These are phyloP conservation scores for Alligator mississippiensis DNA, from an alignment of 2,113 vertebrate genomes.

Conservation along the genomic window DNA sequence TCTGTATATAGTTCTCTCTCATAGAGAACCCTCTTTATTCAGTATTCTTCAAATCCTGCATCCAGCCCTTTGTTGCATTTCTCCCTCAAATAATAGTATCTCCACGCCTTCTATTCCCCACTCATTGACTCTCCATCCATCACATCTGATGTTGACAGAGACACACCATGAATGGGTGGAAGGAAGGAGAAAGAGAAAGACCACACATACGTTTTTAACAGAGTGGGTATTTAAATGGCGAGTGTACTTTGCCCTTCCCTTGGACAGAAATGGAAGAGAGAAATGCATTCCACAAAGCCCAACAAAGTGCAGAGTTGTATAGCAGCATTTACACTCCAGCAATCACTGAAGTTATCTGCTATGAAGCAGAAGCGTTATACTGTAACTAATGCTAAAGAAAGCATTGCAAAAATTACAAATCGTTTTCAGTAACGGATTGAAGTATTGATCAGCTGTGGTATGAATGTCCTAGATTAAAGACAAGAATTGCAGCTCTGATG, in stretches of 20 bases:
- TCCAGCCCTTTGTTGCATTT: neutral
- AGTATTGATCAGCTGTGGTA: neutral
- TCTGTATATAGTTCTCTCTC: neutral
- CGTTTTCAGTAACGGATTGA: neutral
- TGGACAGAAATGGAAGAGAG: neutral
- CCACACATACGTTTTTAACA: neutral
- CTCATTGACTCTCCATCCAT: neutral
- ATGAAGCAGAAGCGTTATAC: neutral
- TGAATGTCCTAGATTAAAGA: neutral
- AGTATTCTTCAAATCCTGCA: neutral
- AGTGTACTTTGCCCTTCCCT: neutral
- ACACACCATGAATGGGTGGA: neutral
- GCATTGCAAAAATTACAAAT: neutral
- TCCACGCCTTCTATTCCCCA: neutral
- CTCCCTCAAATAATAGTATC: neutral
- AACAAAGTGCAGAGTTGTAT: neutral
- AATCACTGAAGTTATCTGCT: neutral
- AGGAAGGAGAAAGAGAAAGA: neutral
- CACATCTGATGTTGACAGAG: neutral
- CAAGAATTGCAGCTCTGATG: neutral
- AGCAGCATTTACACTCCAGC: neutral
- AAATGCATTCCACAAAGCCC: neutral
- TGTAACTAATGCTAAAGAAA: neutral
- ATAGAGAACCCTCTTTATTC: neutral
- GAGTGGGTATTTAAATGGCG: neutral